Evolutionary conservation across 2,888 invertebrate species (phyloP).

Genomic region (Capitulum mitella): DNA sequence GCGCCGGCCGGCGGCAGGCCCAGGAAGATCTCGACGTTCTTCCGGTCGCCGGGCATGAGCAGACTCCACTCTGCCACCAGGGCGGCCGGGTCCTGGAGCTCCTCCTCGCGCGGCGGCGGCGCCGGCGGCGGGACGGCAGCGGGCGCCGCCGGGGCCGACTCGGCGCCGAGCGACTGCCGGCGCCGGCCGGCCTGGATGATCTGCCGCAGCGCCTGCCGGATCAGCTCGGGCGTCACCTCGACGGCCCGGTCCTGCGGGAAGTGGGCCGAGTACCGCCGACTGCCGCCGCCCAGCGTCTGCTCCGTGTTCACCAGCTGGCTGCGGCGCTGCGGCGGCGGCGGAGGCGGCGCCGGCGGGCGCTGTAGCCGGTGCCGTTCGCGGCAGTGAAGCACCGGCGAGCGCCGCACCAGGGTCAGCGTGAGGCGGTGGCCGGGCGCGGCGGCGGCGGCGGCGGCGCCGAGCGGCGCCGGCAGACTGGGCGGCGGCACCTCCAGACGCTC

Average conservation of each 20-base stretch:
- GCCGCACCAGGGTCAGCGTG: not conserved
- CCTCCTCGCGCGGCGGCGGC: not conserved
- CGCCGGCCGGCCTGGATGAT: slow-evolving; percentile 21
- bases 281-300: not conserved
- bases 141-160: not conserved
- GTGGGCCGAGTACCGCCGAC: not conserved
- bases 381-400: not conserved
- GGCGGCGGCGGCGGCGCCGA: not conserved
- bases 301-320: not conserved
- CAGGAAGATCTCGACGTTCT: slow-evolving; percentile 5
- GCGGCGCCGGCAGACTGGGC: not conserved
- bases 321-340: not conserved
- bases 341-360: not conserved
- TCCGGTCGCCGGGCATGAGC: not conserved
- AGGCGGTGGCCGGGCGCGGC: not conserved
- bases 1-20: not conserved
- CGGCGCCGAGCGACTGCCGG: not conserved
- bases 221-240: slow-evolving; percentile 3
- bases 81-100: not conserved
- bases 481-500: not conserved
- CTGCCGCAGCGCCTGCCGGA: slow-evolving; percentile 11
- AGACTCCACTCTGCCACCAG: not conserved
- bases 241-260: not conserved
- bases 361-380: not conserved
- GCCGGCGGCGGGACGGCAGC: not conserved